Conservation (phyloP, 2,113 vertebrate genomes). For the Malurus cyaneus region DNA sequence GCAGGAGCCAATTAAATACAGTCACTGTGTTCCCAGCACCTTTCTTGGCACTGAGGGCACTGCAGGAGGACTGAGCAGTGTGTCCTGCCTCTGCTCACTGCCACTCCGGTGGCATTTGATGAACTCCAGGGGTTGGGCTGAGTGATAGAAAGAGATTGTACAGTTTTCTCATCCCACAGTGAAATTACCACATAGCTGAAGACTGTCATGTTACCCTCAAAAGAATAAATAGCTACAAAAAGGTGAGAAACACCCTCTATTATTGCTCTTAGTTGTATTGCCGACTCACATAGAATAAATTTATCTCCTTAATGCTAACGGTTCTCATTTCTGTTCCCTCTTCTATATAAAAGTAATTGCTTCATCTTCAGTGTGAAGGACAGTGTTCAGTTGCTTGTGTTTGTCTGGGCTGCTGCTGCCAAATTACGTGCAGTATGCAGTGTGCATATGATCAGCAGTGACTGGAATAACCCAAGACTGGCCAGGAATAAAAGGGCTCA, state of each 20-base stretch:
- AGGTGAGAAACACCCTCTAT: background rate
- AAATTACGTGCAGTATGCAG: background rate
- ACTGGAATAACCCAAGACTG: slow-evolving; percentile 1
- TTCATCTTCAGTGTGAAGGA: background rate
- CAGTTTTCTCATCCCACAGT: background rate
- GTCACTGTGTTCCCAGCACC: background rate
- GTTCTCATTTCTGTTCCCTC: background rate
- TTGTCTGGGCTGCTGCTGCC: slow-evolving; percentile 25
- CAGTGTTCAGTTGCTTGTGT: background rate
- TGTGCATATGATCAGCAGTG: background rate
- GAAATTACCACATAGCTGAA: background rate
- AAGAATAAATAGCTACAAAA: background rate
- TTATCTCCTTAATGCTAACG: background rate
- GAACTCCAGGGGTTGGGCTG: background rate
- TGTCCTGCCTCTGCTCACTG: background rate
- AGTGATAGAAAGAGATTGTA: background rate
- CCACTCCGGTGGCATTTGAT: background rate
- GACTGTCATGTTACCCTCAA: background rate
- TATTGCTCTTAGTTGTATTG: background rate
- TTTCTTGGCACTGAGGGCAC: background rate
- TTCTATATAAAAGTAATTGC: background rate
- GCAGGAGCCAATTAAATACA: background rate
- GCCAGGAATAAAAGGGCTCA: slow-evolving; percentile 8
- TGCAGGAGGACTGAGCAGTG: background rate
- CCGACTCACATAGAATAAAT: background rate